phyloP scores from a whole-genome alignment of 2,888 invertebrate species.

The Matsumyia berberina region DNA sequence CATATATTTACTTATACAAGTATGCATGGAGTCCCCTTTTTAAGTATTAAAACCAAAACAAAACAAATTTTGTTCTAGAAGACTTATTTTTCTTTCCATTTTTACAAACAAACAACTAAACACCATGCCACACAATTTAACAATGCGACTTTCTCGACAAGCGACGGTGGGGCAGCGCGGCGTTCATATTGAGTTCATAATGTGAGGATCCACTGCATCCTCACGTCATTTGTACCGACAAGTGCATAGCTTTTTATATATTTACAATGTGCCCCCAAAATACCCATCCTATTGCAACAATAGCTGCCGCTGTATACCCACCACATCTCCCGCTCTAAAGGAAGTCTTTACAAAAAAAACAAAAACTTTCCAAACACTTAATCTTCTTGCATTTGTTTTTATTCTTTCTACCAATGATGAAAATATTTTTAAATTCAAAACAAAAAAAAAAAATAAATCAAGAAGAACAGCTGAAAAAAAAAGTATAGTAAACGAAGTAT shows the following conservation, averaged over 20 bases:
- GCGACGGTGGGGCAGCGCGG: conserved; percentile 29
- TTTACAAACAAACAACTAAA: conserved; percentile 41
- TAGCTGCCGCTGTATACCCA: conserved; percentile 11
- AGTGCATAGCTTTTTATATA: conserved; percentile 73
- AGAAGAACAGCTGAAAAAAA: conserved; percentile 72
- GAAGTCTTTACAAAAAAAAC: conserved; percentile 3
- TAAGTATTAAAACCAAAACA: conserved; percentile 76
- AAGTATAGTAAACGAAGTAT: conserved; percentile 67
- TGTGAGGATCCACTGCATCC: conserved; percentile 20
- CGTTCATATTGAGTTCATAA: conserved; percentile 21
- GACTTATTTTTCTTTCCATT: conserved; percentile 64
- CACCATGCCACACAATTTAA: conserved; percentile 35
- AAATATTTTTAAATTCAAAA: conserved; percentile 16
- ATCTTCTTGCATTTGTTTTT: conserved; percentile 28
- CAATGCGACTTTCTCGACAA: conserved; percentile 9
- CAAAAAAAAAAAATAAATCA: conserved; percentile 63
- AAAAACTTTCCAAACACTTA: conserved; percentile 45
- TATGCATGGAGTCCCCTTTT: conserved; percentile 78
- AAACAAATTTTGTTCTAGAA: conserved; percentile 77
- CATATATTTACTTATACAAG: conserved; percentile 64
- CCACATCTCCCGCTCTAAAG: conserved; percentile 21
- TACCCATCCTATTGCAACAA: conserved; percentile 51
- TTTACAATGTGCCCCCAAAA: conserved; percentile 63
- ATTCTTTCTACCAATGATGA: conserved; percentile 49
- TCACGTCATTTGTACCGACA: conserved; percentile 53